These are phyloP conservation scores for Atlantisia rogersi DNA, from an alignment of 2,113 vertebrate genomes.

Conservation along the genomic window DNA sequence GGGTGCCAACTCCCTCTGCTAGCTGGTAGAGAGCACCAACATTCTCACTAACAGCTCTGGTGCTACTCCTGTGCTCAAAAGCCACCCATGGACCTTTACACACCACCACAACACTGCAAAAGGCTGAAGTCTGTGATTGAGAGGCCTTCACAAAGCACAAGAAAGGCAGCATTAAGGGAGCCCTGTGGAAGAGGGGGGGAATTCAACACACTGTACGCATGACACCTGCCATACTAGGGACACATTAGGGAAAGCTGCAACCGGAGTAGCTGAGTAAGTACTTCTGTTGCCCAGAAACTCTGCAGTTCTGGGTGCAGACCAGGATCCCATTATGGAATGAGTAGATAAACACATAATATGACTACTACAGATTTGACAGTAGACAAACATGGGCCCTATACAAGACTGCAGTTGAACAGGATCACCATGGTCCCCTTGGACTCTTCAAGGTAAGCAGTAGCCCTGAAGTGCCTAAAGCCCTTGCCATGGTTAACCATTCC, in stretches of 20 bases:
- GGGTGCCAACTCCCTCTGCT: background rate
- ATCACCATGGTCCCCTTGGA: background rate
- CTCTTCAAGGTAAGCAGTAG: background rate
- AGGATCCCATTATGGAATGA: background rate
- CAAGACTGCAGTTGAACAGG: background rate
- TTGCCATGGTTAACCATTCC: background rate
- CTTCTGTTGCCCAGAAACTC: background rate
- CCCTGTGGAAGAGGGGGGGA: background rate
- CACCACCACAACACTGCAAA: background rate
- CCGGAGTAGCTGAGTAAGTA: background rate
- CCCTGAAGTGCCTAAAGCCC: background rate
- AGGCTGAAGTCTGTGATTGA: background rate
- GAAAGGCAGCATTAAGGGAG: background rate
- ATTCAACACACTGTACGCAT: fast-evolving
- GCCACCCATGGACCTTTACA: background rate
- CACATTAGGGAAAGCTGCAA: background rate
- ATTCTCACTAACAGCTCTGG: background rate
- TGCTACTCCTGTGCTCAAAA: background rate
- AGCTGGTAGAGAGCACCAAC: background rate
- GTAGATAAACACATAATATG: background rate
- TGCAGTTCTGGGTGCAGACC: background rate
- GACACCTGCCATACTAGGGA: background rate
- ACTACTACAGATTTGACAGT: background rate
- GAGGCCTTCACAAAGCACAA: background rate
- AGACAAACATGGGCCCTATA: background rate